A percentile compares a stretch with the other conserved stretches of the same genome.
Evolutionary conservation across 1,140 invertebrate species (phyloP).

Genomic region (Lysiphlebus fabarum): DNA sequence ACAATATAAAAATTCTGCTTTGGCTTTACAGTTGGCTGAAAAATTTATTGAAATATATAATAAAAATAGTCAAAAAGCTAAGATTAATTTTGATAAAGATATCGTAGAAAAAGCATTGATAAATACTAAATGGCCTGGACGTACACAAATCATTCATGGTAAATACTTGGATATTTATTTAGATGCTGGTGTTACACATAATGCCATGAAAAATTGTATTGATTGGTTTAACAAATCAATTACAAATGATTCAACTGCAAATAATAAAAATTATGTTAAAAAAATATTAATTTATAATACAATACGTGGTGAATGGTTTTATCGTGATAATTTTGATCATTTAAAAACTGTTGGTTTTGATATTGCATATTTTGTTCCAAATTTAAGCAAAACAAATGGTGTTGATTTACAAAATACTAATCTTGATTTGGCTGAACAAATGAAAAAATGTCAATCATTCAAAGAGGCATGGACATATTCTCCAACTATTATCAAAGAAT

Average conservation of each 20-base stretch:
- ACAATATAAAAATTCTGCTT: constrained; percentile 73
- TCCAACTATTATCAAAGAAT: no score
- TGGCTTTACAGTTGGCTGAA: constrained; percentile 74
- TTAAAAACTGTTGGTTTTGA: constrained; percentile 64
- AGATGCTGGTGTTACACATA: constrained; percentile 92
- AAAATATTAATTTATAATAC: constrained; percentile 81
- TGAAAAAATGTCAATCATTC: no score
- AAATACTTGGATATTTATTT: constrained; percentile 65
- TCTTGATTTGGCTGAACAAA: no score
- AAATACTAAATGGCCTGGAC: constrained; percentile 68
- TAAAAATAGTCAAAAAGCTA: no score
- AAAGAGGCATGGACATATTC: no score
- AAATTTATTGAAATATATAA: constrained; percentile 60
- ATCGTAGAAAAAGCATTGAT: constrained; percentile 56
- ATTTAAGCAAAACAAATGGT: constrained; percentile 60
- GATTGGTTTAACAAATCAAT: constrained; percentile 72
- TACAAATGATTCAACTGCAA: no score
- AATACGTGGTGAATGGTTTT: constrained; percentile 73
- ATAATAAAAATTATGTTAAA: constrained; percentile 23
- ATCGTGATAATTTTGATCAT: constrained; percentile 61
- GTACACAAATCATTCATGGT: constrained; percentile 64
- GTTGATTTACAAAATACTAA: no score
- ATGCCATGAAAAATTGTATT: constrained; percentile 80
- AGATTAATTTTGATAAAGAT: constrained; percentile 31
- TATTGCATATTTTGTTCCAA: constrained; percentile 73